Evolutionary conservation across 2,888 invertebrate species (phyloP), one percentile per base, ranked within the genome.

Genomic region (Archips xylosteana): DNA sequence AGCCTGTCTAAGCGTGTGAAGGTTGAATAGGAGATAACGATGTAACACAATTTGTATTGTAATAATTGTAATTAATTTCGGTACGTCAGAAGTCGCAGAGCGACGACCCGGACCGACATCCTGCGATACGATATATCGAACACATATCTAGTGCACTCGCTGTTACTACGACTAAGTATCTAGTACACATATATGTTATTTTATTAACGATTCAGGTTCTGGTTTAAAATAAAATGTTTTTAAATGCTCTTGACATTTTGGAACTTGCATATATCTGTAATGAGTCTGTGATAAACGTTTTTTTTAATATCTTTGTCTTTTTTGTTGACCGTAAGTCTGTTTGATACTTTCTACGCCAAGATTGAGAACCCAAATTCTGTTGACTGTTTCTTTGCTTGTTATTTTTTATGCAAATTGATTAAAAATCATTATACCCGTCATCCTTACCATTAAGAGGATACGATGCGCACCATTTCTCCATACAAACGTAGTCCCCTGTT

Each of bases 51-150:
- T 74, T 78, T 76, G 79, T 83, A 87, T 78, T 76, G 79, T 83
- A 87, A 91, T 90, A 47, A 62, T 90, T 89, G 88, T 89, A 90
- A 91, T 91, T 91, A 89, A 87, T 81, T 83, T 72, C 61, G 68
- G 47, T 69, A 42, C 54, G 51, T 60, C 47, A 47, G 60, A 5
- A 32, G 54, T n/a, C 36, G 84, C 91, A 85, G 92, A 89, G 75
- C 92, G 87, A 84, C 91, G 93, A 91, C 92, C 92, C 90, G 84
- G 78, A 76, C 78, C 85, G 88, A 89, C 92, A 91, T 92, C 92
- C 92, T 91, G 90, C 85, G 83, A 78, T 79, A 78, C 78, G 87
- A 89, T 88, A 81, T 82, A 80, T 82, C 83, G 78, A 79, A 81
- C 82, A 83, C 79, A 81, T 81, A 83, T 86, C 82, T 85, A 82